Conservation (phyloP, 2,888 invertebrate genomes). For the Thera britannica region DNA sequence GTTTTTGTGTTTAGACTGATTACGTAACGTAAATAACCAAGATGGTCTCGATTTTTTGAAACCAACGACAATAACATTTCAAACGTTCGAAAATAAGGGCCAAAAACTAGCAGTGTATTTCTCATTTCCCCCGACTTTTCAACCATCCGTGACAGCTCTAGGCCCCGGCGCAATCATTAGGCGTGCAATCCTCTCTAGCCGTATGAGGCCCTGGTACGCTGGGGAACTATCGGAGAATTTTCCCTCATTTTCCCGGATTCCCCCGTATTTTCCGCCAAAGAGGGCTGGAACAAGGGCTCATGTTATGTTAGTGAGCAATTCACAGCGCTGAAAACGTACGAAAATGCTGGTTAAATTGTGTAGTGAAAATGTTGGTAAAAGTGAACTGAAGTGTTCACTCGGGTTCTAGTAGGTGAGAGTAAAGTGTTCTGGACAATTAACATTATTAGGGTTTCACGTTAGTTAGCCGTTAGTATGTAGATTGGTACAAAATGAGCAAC, state of each 20-base stretch:
- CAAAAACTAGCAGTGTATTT: neutral
- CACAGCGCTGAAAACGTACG: constrained; percentile 17
- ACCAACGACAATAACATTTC: too few relatives aligned
- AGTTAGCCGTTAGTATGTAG: constrained; percentile 4
- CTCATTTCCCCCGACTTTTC: constrained; percentile 17
- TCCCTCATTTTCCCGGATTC: constrained; percentile 64
- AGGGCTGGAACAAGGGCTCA: constrained; percentile 28
- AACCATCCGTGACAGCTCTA: neutral
- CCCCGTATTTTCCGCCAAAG: constrained; percentile 48
- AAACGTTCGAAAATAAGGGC: too few relatives aligned
- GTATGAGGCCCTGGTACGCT: constrained; percentile 61
- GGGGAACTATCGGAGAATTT: constrained; percentile 73
- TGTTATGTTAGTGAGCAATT: constrained; percentile 45
- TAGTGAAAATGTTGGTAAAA: constrained; percentile 14
- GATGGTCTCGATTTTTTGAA: too few relatives aligned
- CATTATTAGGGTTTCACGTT: constrained; percentile 16
- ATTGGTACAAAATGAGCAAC: neutral
- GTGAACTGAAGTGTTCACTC: constrained; percentile 10
- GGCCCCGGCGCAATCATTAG: constrained; percentile 71
- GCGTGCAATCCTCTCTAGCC: constrained; percentile 69
- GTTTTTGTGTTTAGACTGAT: too few relatives aligned
- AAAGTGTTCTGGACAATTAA: constrained; percentile 18
- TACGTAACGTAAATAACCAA: too few relatives aligned
- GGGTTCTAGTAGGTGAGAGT: neutral
- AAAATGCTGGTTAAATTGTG: neutral